Evolutionary conservation across 1,140 invertebrate genomes (phyloP).

Genomic region (Phymorhynchus buccinoides): DNA sequence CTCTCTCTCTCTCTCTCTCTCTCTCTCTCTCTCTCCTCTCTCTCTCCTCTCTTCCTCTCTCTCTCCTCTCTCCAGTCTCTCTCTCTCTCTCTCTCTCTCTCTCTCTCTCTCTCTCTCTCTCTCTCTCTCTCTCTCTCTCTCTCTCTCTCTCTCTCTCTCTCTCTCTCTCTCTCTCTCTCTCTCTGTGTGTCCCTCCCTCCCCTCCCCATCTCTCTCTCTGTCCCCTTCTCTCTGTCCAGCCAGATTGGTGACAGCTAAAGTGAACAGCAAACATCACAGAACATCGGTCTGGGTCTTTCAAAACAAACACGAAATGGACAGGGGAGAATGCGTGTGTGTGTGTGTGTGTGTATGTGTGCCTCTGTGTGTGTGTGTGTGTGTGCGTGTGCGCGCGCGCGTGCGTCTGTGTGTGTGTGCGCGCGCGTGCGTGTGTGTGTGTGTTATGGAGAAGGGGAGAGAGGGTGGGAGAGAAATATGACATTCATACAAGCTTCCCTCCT

Average conservation of each 20-base stretch:
- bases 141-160: not conserved
- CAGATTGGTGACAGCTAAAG: too few species aligned
- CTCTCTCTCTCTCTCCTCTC: not conserved
- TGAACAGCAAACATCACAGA: too few species aligned
- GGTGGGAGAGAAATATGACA: too few species aligned
- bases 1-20: not conserved
- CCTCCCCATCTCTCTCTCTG: not conserved
- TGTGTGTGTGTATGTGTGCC: too few species aligned
- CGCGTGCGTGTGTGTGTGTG: too few species aligned
- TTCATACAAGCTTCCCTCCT: too few species aligned
- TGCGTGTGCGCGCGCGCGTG: too few species aligned
- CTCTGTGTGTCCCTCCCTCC: not conserved
- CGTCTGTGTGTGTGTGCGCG: too few species aligned
- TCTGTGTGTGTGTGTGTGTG: too few species aligned
- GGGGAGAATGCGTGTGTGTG: too few species aligned
- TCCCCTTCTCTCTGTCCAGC: not conserved
- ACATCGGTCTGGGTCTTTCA: not conserved
- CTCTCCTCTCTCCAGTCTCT: not conserved
- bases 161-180: not conserved
- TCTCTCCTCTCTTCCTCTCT: not conserved
- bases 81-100: not conserved
- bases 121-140: not conserved
- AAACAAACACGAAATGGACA: not conserved
- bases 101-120: not conserved
- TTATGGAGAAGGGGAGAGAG: too few species aligned